Evolutionary conservation across 2,888 invertebrate species (phyloP), one percentile per base, ranked within the genome.

Genomic region (Drosophila longiperda): DNA sequence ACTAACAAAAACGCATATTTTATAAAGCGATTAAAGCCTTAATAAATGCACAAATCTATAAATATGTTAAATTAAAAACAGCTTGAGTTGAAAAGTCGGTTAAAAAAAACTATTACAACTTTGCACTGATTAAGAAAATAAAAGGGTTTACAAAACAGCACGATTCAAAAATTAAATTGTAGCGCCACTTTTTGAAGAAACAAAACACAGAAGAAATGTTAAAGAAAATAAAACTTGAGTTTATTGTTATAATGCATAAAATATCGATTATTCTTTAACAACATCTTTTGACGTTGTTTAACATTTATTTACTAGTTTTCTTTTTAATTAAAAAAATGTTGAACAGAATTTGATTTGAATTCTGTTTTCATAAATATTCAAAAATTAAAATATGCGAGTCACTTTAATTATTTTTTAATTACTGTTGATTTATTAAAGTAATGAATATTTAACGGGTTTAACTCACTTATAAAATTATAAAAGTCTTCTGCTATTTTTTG

Each of bases 1-100:
- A 54, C 69, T 80, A 74, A 89, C 82, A 84, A 29, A 29, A 29
- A 87, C 68, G 85, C 82, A 78, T 78, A 83, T 84, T 58, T 84
- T 75, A 78, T 78, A 78, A 72, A 69, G 67, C 77, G 69, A 63
- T 77, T 67, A 60, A 69, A 48, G 55, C 68, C 68, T 62, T 62
- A 80, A 75, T 66, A 58, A 72, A 76, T 77, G 58, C 55, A 53
- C 49, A 45, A 36, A 63, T 57, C 53, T 42, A 38, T 3, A 66
- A 62, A 66, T 57, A 75, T 73, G 67, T 73, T 12, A 59, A 82
- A 32, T 45, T 52, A 32, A 42, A 54, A 54, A 64, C 89, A 89
- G 87, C 74, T 48, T 76, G 76, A 59, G 58, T 26, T 59, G 8
- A 42, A 53, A 38, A 49, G n/a, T n/a, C 38, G 20, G 9, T 38